Evolutionary conservation across 2,797 vertebrate genomes (phyloP), one percentile per base, ranked within the genome.

Genomic region (Anabas testudineus): DNA sequence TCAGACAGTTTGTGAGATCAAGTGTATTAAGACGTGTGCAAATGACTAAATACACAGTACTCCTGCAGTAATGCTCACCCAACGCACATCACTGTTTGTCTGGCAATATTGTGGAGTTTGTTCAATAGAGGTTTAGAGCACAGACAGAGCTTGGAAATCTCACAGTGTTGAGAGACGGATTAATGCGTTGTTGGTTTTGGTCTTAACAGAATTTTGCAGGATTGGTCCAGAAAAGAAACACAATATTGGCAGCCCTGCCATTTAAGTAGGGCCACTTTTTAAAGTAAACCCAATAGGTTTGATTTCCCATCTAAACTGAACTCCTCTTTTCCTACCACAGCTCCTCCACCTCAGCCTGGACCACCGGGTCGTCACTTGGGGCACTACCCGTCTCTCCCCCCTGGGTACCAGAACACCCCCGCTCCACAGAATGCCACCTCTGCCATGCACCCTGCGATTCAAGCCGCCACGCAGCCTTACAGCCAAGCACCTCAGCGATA

Each of bases 301-400:
- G 12, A 15, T 16, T 39, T 15, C 37, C 15, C 14, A 16, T 5
- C 16, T 42, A n/a, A 54, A 28, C 34, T 42, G 16, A 36, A 4
- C 19, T 69, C 5, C 74, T 45, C 39, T 78, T 81, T 81, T 87
- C 39, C 32, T 37, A n/a, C 51, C 87, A 19, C 75, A 96, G 95
- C 93, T 83, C 90, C 91, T 36, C 80, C 77, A 3, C 73, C 93
- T 66, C 94, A 94, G 2, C 94, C 95, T 21, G 91, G 92, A 32
- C 94, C 94, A 47, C 84, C 92, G 26, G 93, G 89, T 60, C 94
- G 93, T 64, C 95, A 89, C 53, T 90, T 96, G 88, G 95, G 95
- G 15, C 95, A 94, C 88, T 99, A 98, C 90, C 96, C 97, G 18
- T 89, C 96, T 37, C 91, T 99, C 46, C 96, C 95, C 18, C 96